Conservation (phyloP, 2,888 invertebrate species). For the Prenolepis imparis region DNA sequence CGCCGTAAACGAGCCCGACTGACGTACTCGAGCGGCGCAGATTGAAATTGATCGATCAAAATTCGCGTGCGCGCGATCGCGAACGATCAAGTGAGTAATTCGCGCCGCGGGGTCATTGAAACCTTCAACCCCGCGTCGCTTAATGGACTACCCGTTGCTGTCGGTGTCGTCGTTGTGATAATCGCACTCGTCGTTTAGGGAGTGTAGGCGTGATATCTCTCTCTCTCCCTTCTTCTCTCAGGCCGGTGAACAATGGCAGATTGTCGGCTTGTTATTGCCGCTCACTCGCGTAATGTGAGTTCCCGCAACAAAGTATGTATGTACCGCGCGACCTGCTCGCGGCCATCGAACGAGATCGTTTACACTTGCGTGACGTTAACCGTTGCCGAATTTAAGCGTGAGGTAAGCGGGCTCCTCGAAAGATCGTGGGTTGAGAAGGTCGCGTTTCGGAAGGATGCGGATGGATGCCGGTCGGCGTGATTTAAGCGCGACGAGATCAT, state of each 20-base stretch:
- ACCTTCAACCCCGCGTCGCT: conserved; percentile 68
- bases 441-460: conserved; percentile 20
- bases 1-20: conserved; percentile 43
- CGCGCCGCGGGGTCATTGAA: conserved; percentile 77
- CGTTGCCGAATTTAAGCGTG: conserved; percentile 35
- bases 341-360: conserved; percentile 36
- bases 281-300: conserved; percentile 54
- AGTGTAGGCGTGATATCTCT: conserved; percentile 69
- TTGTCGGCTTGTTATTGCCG: conserved; percentile 71
- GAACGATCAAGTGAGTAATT: conserved; percentile 73
- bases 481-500: conserved; percentile 29
- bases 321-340: conserved; percentile 45
- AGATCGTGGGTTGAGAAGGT: conserved; percentile 11
- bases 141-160: conserved; percentile 64
- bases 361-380: conserved; percentile 14
- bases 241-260: conserved; percentile 72
- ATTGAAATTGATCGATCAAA: conserved; percentile 77
- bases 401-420: conserved; percentile 8
- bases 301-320: conserved; percentile 36
- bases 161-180: conserved; percentile 45
- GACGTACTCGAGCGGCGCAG: conserved; percentile 39
- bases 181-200: conserved; percentile 45
- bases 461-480: not conserved
- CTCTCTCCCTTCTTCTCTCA: not conserved
- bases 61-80: conserved; percentile 55